Percentiles rank a stretch among this genome's conserved stretches.
phyloP scores from a whole-genome alignment of 2,797 vertebrate species.

The Eurystomus glaucurus region DNA sequence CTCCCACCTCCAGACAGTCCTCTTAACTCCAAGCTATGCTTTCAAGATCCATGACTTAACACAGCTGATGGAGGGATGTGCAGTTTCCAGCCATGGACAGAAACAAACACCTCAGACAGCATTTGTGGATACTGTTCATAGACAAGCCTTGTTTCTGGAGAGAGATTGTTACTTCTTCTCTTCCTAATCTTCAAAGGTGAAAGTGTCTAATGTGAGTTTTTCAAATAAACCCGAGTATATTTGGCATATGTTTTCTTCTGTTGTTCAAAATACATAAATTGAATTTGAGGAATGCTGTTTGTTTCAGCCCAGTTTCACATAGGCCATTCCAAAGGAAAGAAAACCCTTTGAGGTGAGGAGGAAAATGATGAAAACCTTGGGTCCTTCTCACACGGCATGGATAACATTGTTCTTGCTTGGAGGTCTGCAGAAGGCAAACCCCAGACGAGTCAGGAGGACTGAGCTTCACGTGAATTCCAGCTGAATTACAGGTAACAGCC shows the following conservation, averaged over 20 bases:
- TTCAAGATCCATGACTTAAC: rapidly evolving
- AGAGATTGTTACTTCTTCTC: not conserved
- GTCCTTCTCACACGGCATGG: rapidly evolving
- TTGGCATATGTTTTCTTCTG: not conserved
- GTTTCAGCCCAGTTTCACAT: not conserved
- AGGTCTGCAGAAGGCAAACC: not conserved
- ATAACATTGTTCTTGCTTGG: not conserved
- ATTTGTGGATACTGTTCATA: not conserved
- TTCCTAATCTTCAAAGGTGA: not conserved
- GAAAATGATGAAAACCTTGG: not conserved
- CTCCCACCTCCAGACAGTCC: not conserved
- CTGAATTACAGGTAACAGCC: rapidly evolving
- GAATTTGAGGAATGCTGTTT: not conserved
- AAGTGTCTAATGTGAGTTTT: not conserved
- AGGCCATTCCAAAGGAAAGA: not conserved
- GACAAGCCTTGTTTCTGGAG: not conserved
- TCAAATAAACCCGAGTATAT: not conserved
- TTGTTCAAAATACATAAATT: not conserved
- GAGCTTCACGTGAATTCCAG: not conserved
- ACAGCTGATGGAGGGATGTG: rapidly evolving
- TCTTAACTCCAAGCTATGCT: not conserved
- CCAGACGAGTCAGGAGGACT: rapidly evolving
- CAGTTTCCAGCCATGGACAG: rapidly evolving
- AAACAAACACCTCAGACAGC: not conserved
- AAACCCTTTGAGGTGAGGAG: not conserved